phyloP scores from a whole-genome alignment of 2,797 vertebrate genomes.

The Phoxinus dragarum region DNA sequence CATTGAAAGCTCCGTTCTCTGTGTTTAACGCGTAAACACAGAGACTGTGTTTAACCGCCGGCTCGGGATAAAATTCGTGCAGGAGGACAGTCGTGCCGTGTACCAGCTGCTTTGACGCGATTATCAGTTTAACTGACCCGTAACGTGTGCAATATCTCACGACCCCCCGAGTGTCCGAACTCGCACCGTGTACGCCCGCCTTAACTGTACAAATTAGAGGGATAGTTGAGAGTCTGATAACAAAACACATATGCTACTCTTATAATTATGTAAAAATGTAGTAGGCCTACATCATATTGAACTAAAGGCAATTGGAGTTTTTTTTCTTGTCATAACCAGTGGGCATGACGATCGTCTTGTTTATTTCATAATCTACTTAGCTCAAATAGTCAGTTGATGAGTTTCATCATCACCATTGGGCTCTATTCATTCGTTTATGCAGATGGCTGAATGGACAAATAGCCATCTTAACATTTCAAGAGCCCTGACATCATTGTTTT shows the following conservation, averaged over 20 bases:
- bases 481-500: constrained; percentile 47
- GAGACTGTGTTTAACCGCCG: too few relatives aligned
- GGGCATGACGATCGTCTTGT: not conserved
- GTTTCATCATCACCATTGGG: not conserved
- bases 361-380: not conserved
- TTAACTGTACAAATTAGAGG: not conserved
- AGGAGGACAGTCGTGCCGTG: too few relatives aligned
- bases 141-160: too few relatives aligned
- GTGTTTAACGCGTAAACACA: too few relatives aligned
- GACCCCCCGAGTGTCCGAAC: too few relatives aligned
- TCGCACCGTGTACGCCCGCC: too few relatives aligned
- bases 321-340: not conserved
- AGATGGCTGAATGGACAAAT: constrained; percentile 38
- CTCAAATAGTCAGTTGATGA: constrained; percentile 3
- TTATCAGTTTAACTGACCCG: too few relatives aligned
- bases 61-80: too few relatives aligned
- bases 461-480: constrained; percentile 46
- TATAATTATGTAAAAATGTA: not conserved
- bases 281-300: not conserved
- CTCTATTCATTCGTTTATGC: constrained; percentile 1
- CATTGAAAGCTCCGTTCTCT: too few relatives aligned
- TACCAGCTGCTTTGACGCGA: too few relatives aligned
- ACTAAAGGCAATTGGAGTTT: not conserved
- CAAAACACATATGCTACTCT: not conserved
- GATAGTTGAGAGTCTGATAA: not conserved